Base-by-base conservation (phyloP, 2,113 vertebrate genomes). In the Hoplias malabaricus region DNA sequence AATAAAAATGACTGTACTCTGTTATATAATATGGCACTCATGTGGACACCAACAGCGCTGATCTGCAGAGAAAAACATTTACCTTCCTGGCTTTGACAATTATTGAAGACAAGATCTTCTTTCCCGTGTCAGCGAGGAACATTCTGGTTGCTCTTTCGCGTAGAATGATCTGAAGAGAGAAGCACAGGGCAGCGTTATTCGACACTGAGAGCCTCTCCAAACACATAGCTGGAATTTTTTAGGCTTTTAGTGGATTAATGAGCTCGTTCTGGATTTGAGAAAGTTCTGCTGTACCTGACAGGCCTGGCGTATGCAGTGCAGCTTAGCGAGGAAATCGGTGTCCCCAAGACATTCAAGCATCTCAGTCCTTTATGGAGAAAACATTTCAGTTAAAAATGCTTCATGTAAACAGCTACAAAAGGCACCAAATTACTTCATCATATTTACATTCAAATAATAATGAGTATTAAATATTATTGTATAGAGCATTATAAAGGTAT, bases 241-340 rank as follows among this genome's bases (percentile, higher is more conserved):
- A 36, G 57, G 31, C 34, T 14, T 61, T 25, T 11, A 36, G 27
- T 16, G n/a, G 54, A 48, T 61, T 12, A 4, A 25, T 42, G 23
- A 23, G 13, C 29, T 1, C 1, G 6, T 31, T 16, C 27, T 21
- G 6, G 29, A 19, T 10, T 33, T 0, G 1, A 48, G 29, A 38
- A 19, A 56, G 48, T 1, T 1, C 2, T n/a, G 12, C 67, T n/a
- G 77, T 93, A 99, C 98, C 96, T 98, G 95, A 85, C 95, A 97
- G 13, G 95, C 96, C 85, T 98, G 95, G 23, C 96, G 93, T 80
- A 99, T 92, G 69, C 98, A 99, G 56, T 99, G 96, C 74, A 99
- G 88, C 85, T 99, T 99, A 36, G 98, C 96, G 80, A 99, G 92
- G 85, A 98, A 99, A 69, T 99, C 97, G 1, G 92, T 90, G 89